Base-by-base conservation (phyloP, 2,888 invertebrate species). In the Gibbula magus region DNA sequence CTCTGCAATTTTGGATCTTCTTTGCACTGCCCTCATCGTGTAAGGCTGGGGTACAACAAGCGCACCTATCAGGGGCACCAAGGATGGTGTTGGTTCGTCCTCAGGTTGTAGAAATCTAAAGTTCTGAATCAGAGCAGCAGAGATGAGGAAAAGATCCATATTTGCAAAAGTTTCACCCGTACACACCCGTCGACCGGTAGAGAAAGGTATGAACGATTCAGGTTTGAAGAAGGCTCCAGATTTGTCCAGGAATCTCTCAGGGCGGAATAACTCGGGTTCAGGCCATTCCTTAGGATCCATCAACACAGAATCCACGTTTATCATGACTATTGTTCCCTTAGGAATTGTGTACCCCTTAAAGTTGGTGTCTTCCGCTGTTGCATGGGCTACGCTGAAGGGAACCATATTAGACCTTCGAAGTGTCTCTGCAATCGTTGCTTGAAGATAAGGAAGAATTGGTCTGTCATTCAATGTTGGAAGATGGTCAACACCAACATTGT, bases 401-500 rank as follows among this genome's bases (percentile, higher is more conserved):
- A 87, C 85, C 67, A 90, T 83, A 53, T 79, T 78, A 45, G 85
- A 84, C n/a, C 81, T 61, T 39, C 88, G 67, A 29, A 80, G 81
- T 8, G 85, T 77, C 80, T 88, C 88, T 52, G 82, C 66, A 53
- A 88, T 51, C 5, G 82, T 81, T 39, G 88, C 88, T 52, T 87
- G 82, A 1, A 84, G 80, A 61, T 85, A 83, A 3, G 75, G 39
- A 35, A 82, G 25, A 13, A 18, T 35, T 20, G 52, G 8, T n/a
- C 61, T 54, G 61, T 82, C 82, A 0, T 61, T n/a, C 16, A 79
- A 16, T 22, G 54, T 78, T 5, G 79, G 78, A 18, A 83, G 56
- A 13, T 82, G 77, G 20, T 82, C 76, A 0, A 5, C 25, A 76
- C 91, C 91, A 77, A 93, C 92, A 70, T 93, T 89, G 7, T 84